Evolutionary conservation across 2,113 vertebrate genomes (phyloP), one percentile per base, ranked within the genome.

Genomic region (Australoheros scitulus): DNA sequence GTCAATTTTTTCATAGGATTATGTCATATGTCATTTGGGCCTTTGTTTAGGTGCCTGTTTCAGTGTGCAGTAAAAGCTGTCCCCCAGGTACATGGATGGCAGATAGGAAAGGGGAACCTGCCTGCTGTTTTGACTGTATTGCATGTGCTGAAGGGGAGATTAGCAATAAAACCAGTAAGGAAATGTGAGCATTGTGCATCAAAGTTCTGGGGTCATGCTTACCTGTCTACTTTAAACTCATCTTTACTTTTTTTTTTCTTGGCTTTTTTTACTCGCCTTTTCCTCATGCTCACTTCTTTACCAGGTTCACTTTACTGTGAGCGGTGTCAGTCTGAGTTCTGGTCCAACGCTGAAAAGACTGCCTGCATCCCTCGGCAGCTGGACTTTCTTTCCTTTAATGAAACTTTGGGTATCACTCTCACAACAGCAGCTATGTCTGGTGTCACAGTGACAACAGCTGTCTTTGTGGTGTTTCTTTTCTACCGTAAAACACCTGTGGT

Each of bases 301-400:
- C 10, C 26, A 96, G 96, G 85, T 47, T 95, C 95, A 4, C 65
- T 83, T 26, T 75, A 91, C 34, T 96, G 95, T 90, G 77, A 92
- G 0, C 90, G 6, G 18, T 96, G 96, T 86, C 94, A 92, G 36
- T 11, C 82, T 4, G 93, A 95, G 77, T 95, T 95, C 70, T 96
- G 95, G 95, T 95, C 95, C 61, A 96, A 95, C 64, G 56, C 10
- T 61, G 15, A 88, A 15, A 86, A 36, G 63, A 95, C 94, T 3
- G 80, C 72, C 58, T 96, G 96, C 57, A 55, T 95, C 29, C 90
- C 87, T 36, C 95, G 94, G 24, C 90, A 91, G 74, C 77, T 94
- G 63, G 94, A 96, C 77, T 96, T 93, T 55, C 95, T 96, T 7
- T 92, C 94, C 38, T 95, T 94, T 77, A 84, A 91, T 34, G 95